Evolutionary conservation across 2,113 vertebrate genomes (phyloP).

Genomic region (Xenopus tropicalis): UCB_Xtro_10.0 CM004443.2:167724001-167724500

Average conservation of each 20-base stretch:
- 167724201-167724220: too few species aligned
- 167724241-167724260: too few species aligned
- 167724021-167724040: slow-evolving; percentile 64
- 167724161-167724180: too few species aligned
- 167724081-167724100: slow-evolving; percentile 43
- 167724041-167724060: slow-evolving; percentile 66
- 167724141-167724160: too few species aligned
- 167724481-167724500: slow-evolving; percentile 59
- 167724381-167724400: slow-evolving; percentile 62
- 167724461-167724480: slow-evolving; percentile 76
- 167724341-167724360: slow-evolving; percentile 53
- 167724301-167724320: slow-evolving; percentile 47
- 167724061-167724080: slow-evolving; percentile 57
- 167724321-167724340: slow-evolving; percentile 62
- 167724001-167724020: slow-evolving; percentile 57
- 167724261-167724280: too few species aligned
- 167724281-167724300: background rate
- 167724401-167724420: slow-evolving; percentile 58
- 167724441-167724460: slow-evolving; percentile 59
- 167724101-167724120: slow-evolving; percentile 52
- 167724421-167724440: slow-evolving; percentile 55
- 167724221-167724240: too few species aligned
- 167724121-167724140: slow-evolving; percentile 37
- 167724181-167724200: too few species aligned
- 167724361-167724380: slow-evolving; percentile 55